Percentiles rank a stretch among this genome's conserved stretches.
Conservation (phyloP, 2,797 vertebrate species). For the Trematomus bernacchii region DNA sequence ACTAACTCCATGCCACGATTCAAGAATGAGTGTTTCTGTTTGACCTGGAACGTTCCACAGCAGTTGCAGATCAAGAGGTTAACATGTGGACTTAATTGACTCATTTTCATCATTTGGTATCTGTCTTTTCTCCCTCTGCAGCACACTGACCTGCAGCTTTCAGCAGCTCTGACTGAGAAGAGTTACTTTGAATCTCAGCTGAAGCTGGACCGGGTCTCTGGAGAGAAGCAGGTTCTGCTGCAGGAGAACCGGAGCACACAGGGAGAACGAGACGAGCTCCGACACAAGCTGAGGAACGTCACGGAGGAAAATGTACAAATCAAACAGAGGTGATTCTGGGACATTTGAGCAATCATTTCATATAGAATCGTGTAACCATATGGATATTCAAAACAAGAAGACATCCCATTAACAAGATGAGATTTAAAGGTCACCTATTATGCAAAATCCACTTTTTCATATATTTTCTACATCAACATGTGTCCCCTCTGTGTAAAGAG, state of each 20-base stretch:
- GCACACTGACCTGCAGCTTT: slow-evolving; percentile 77
- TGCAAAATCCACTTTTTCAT: no score
- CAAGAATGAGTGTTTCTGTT: no score
- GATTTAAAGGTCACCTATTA: not conserved
- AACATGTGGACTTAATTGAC: not conserved
- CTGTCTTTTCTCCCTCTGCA: slow-evolving; percentile 23
- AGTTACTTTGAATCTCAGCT: slow-evolving; percentile 83
- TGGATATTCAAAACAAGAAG: not conserved
- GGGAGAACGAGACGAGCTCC: slow-evolving; percentile 73
- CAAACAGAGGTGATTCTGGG: slow-evolving; percentile 78
- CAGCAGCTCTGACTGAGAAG: slow-evolving; percentile 77
- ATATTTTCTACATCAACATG: no score
- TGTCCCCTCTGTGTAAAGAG: no score
- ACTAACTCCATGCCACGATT: no score
- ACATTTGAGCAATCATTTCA: no score
- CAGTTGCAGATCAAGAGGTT: no score
- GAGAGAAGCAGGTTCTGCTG: slow-evolving; percentile 77
- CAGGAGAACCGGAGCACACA: slow-evolving; percentile 77
- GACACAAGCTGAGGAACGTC: slow-evolving; percentile 74
- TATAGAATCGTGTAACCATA: not conserved
- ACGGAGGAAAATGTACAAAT: slow-evolving; percentile 76
- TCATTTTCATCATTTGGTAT: not conserved
- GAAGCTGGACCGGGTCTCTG: slow-evolving; percentile 79
- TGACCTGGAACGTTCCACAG: no score
- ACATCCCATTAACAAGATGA: not conserved